Percentiles rank a stretch among this genome's conserved stretches.
phyloP scores from a whole-genome alignment of 2,888 invertebrate genomes.

The Baccha elongata region DNA sequence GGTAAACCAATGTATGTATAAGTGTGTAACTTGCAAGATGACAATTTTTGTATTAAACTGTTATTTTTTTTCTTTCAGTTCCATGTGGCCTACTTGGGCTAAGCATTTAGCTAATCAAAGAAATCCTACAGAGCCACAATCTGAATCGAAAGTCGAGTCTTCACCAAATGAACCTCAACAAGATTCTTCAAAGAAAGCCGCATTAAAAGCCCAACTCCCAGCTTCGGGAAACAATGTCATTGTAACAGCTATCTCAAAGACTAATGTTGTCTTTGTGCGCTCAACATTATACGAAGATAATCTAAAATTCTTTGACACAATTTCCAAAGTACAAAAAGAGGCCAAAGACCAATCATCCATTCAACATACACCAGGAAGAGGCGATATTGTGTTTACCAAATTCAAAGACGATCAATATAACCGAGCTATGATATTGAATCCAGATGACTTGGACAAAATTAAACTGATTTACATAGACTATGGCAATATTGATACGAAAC shows the following conservation, averaged over 20 bases:
- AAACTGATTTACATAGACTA: constrained; percentile 79
- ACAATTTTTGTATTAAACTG: not conserved
- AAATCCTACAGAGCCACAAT: not conserved
- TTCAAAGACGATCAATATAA: constrained; percentile 75
- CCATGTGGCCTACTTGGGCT: constrained; percentile 30
- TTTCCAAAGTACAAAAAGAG: constrained; percentile 74
- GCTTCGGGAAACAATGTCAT: constrained; percentile 75
- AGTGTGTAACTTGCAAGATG: not conserved
- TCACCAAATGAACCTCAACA: not conserved
- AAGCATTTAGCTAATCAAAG: not conserved
- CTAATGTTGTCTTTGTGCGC: constrained; percentile 79
- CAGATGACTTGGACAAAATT: constrained; percentile 75
- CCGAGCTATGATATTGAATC: constrained; percentile 78
- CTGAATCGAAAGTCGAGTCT: not conserved
- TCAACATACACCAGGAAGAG: constrained; percentile 75
- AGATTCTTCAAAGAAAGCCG: constrained; percentile 25
- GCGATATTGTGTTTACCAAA: constrained; percentile 78
- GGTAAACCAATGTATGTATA: constrained; percentile 76
- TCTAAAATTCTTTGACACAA: constrained; percentile 76
- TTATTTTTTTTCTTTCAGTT: not conserved
- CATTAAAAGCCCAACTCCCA: constrained; percentile 75
- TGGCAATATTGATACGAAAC: constrained; percentile 78
- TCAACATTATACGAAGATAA: constrained; percentile 76
- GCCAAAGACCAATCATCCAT: constrained; percentile 75
- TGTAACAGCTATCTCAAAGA: constrained; percentile 79